Percentiles rank a stretch among this genome's conserved stretches.
These are phyloP conservation scores for Drosophila rellima DNA, from an alignment of 2,888 invertebrate species.

Conservation along the genomic window DNA sequence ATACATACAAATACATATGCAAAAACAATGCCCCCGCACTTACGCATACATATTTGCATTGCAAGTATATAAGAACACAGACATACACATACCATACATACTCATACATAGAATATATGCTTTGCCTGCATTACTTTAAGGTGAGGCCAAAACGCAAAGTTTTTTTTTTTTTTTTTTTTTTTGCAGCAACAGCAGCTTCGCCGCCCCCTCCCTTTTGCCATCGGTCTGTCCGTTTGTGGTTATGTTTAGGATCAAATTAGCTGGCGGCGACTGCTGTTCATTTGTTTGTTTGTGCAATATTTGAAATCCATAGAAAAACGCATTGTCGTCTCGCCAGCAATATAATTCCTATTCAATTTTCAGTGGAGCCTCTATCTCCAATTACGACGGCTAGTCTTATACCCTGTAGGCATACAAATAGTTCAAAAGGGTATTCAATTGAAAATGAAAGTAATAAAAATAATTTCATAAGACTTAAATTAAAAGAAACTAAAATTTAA, in stretches of 20 bases:
- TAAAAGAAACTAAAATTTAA: neutral
- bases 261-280: conserved; percentile 41
- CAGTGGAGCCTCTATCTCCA: conserved; percentile 18
- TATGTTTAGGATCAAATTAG: conserved; percentile 71
- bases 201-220: neutral
- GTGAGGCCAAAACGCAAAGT: conserved; percentile 61
- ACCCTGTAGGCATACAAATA: conserved; percentile 2
- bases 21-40: conserved; percentile 25
- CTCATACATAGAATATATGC: conserved; percentile 22
- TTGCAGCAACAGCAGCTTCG: conserved; percentile 26
- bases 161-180: conserved; percentile 34
- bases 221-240: conserved; percentile 45
- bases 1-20: conserved; percentile 14
- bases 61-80: conserved; percentile 24
- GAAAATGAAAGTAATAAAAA: too few relatives aligned
- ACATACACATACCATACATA: conserved; percentile 4
- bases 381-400: conserved; percentile 10
- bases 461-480: neutral
- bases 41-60: conserved; percentile 21
- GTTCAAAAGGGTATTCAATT: neutral
- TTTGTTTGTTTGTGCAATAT: conserved; percentile 49
- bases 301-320: conserved; percentile 31
- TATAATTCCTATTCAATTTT: conserved; percentile 22
- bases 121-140: conserved; percentile 61
- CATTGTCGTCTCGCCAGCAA: conserved; percentile 36